A percentile compares a stretch with the other conserved stretches of the same genome.
Evolutionary conservation across 2,797 vertebrate genomes (phyloP).

Genomic region (Bucorvus abyssinicus): DNA sequence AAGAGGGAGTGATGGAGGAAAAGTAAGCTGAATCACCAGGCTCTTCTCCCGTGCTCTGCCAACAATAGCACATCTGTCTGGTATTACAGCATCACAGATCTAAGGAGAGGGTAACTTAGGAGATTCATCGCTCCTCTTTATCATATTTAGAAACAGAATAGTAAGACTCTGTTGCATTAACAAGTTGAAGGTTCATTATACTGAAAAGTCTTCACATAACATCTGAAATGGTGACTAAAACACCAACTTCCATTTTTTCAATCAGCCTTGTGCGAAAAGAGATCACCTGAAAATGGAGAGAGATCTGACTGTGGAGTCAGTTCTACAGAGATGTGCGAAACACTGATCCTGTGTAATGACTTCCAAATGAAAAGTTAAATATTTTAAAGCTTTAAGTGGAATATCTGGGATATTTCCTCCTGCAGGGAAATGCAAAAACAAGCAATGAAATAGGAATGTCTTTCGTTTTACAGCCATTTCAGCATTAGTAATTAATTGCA

Average conservation of each 20-base stretch:
- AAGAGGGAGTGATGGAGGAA: background rate
- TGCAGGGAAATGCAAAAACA: background rate
- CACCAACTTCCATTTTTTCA: background rate
- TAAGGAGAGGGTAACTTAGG: background rate
- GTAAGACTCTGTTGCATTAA: background rate
- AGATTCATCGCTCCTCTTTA: background rate
- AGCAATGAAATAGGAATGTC: background rate
- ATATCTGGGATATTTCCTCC: background rate
- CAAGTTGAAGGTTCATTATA: background rate
- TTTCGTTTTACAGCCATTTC: slow-evolving; percentile 30
- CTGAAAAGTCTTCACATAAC: background rate
- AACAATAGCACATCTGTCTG: background rate
- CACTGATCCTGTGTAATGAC: background rate
- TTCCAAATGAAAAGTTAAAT: slow-evolving; percentile 7
- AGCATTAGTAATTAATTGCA: slow-evolving; percentile 46
- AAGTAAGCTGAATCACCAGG: background rate
- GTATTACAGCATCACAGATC: background rate
- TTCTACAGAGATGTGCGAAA: background rate
- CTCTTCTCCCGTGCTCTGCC: background rate
- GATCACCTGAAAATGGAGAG: background rate
- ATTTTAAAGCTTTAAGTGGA: slow-evolving; percentile 18
- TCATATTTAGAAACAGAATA: background rate
- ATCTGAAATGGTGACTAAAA: background rate
- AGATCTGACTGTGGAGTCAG: background rate
- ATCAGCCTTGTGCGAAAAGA: background rate